phyloP scores from a whole-genome alignment of 2,113 vertebrate species.

The Gopherus flavomarginatus region DNA sequence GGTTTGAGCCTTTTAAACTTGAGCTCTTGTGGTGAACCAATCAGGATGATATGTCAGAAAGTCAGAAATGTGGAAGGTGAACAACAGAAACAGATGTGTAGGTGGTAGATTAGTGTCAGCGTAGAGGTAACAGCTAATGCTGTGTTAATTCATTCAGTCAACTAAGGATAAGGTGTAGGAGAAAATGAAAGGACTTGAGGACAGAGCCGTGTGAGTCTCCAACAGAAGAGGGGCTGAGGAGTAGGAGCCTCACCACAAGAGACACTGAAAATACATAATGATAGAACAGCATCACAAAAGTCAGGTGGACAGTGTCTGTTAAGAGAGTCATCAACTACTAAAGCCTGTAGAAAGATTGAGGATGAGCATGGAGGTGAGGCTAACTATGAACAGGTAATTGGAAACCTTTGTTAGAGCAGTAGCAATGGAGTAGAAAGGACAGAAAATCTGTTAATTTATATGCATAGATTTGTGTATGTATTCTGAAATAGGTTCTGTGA shows the following conservation, averaged over 20 bases:
- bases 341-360: not conserved
- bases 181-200: not conserved
- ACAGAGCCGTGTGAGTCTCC: not conserved
- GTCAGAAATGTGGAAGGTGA: not conserved
- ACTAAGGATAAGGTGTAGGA: not conserved
- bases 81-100: not conserved
- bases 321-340: not conserved
- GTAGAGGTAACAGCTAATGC: not conserved
- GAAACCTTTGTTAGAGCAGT: not conserved
- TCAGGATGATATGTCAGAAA: not conserved
- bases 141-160: not conserved
- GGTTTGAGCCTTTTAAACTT: not conserved
- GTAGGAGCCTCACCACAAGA: not conserved
- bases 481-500: not conserved
- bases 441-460: not conserved
- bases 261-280: not conserved
- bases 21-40: not conserved
- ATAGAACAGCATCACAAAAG: not conserved
- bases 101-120: not conserved
- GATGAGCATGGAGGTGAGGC: not conserved
- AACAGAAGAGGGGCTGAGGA: not conserved
- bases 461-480: not conserved
- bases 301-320: too few relatives aligned
- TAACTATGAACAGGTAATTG: not conserved
- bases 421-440: not conserved